These are phyloP conservation scores for Nannobrachium achirus DNA, from an alignment of 2,113 vertebrate species.

Conservation along the genomic window DNA sequence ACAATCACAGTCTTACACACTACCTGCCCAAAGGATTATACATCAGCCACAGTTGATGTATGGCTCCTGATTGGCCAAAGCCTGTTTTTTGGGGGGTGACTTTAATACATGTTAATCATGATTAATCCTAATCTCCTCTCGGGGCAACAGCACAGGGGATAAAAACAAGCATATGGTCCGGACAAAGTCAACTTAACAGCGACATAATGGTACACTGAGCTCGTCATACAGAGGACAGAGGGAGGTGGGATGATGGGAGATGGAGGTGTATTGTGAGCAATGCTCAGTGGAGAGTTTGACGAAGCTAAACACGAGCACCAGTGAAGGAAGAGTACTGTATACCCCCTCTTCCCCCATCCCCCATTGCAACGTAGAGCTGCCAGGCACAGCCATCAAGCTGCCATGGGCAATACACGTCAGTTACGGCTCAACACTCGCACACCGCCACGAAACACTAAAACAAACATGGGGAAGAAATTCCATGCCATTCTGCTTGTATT, in stretches of 20 bases:
- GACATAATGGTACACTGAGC: constrained; percentile 20
- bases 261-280: constrained; percentile 10
- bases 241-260: constrained; percentile 12
- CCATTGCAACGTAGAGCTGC: background rate
- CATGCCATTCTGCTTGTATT: no score
- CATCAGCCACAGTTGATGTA: constrained; percentile 37
- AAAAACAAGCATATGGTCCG: constrained; percentile 66
- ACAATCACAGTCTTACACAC: constrained; percentile 22
- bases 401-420: background rate
- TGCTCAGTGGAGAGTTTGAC: constrained; percentile 30
- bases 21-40: background rate
- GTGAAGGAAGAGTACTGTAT: constrained; percentile 23
- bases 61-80: constrained; percentile 57
- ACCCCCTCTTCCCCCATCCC: constrained; percentile 21
- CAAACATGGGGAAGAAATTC: no score
- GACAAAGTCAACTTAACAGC: constrained; percentile 57
- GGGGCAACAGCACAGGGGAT: constrained; percentile 44
- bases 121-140: constrained; percentile 73
- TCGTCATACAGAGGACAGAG: background rate
- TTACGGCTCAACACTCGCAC: background rate
- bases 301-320: no score
- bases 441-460: background rate
- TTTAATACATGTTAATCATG: constrained; percentile 70
- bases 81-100: constrained; percentile 27
- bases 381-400: background rate